Base-by-base conservation (phyloP, 2,113 vertebrate species). In the Corythornis cristatus region DNA sequence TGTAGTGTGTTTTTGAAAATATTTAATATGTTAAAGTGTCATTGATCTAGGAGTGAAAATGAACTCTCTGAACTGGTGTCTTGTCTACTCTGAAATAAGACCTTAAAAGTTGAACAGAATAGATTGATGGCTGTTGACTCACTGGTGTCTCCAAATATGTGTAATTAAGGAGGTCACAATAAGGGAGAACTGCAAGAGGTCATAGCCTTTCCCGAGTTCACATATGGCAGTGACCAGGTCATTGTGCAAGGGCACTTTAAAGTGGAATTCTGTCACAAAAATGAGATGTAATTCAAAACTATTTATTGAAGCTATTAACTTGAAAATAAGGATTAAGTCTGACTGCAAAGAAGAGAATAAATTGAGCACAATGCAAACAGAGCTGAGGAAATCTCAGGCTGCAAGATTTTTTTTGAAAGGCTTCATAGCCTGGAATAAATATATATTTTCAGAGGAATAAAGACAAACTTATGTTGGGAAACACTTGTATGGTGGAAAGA, bases 31-130 rank as follows among this genome's bases (percentile, higher is more conserved):
- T 35, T 75, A 68, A 72, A 87, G 37, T 75, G 33, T 42, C 62
- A 76, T 61, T 83, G 91, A 91, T 94, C 80, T 73, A 53, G 54
- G 40, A 83, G 40, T 56, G 31, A 61, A 85, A 94, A 62, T 51
- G 71, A 89, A 48, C 67, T 77, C 12, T 45, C 66, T 87, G 74
- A 88, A 82, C 50, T 70, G 20, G 29, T 83, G 51, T 74, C 45
- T 77, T 58, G 33, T 76, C 42, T 21, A 14, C 22, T 73, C 67
- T 88, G 81, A 89, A 93, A 62, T 62, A 53, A 79, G 64, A 48
- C 46, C 31, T 87, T 70, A 67, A 72, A 77, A 86, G 42, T 33
- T 92, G 60, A 80, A 74, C 1, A 11, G 60, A 43, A 42, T 45
- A 31, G 70, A 33, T 73, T 75, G 68, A 78, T 90, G 66, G 46